A percentile compares a stretch with the other conserved stretches of the same genome.
These are phyloP conservation scores for Oncorhynchus clarkii DNA, from an alignment of 2,113 vertebrate genomes.

Conservation along the genomic window DNA sequence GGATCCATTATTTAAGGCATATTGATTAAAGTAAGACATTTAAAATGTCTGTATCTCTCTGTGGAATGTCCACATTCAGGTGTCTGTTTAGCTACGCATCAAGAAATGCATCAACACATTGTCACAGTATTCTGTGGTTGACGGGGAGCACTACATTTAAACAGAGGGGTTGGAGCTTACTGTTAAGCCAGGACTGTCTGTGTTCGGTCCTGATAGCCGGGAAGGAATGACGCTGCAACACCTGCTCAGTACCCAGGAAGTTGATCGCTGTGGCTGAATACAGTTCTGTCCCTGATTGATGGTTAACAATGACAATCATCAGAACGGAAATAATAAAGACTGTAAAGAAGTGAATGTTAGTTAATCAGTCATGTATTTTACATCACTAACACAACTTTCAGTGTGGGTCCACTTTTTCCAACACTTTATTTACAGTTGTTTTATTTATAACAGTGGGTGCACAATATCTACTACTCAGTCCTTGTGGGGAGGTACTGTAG, in stretches of 20 bases:
- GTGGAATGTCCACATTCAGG: no score
- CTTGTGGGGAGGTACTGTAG: not conserved
- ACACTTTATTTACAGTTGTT: no score
- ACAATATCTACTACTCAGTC: no score
- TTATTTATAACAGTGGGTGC: no score
- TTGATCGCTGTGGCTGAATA: not conserved
- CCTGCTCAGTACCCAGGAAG: not conserved
- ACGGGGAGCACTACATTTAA: not conserved
- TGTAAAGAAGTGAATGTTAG: not conserved
- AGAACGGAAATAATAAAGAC: not conserved
- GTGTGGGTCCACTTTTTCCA: no score
- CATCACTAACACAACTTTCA: not conserved
- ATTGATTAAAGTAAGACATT: no score
- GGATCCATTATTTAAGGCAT: no score
- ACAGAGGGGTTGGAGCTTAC: not conserved
- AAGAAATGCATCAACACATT: not conserved
- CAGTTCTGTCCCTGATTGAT: not conserved
- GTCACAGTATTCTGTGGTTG: not conserved
- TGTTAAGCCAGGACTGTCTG: not conserved
- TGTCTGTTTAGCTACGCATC: no score
- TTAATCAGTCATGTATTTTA: no score
- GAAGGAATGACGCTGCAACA: not conserved
- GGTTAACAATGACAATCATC: not conserved
- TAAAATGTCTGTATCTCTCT: no score
- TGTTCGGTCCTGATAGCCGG: not conserved